Evolutionary conservation across 1,140 invertebrate species (phyloP).

Genomic region (Penaeus japonicus): DNA sequence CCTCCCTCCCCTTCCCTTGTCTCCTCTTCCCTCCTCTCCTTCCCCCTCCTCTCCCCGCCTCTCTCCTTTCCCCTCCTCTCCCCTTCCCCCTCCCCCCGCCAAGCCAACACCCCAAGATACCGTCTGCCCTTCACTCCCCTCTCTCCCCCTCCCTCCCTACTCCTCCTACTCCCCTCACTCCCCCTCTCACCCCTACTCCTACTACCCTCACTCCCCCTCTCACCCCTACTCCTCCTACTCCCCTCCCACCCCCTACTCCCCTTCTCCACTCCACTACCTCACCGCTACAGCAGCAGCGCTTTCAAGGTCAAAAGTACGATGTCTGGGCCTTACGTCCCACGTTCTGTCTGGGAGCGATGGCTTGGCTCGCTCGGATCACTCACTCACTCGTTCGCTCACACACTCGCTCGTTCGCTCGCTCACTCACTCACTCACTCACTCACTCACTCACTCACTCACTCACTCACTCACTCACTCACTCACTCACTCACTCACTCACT

Average conservation of each 20-base stretch:
- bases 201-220: too few relatives aligned
- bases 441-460: conserved; percentile 21
- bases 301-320: conserved; percentile 59
- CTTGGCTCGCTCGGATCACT: too few relatives aligned
- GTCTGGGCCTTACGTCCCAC: conserved; percentile 28
- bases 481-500: not conserved
- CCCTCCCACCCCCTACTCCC: not conserved
- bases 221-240: not conserved
- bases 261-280: conserved; percentile 10
- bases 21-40: too few relatives aligned
- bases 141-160: not conserved
- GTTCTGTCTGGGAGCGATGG: conserved; percentile 33
- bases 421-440: conserved; percentile 23
- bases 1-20: too few relatives aligned
- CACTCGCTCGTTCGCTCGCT: too few relatives aligned
- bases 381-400: too few relatives aligned
- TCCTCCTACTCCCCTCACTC: not conserved
- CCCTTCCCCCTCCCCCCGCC: not conserved
- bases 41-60: not conserved
- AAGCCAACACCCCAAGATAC: too few relatives aligned
- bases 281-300: conserved; percentile 34
- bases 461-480: conserved; percentile 17
- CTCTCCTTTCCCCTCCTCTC: not conserved
- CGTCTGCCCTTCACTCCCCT: not conserved
- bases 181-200: not conserved